These are phyloP conservation scores for Morinoia aosen DNA, from an alignment of 2,888 invertebrate genomes.

Conservation along the genomic window DNA sequence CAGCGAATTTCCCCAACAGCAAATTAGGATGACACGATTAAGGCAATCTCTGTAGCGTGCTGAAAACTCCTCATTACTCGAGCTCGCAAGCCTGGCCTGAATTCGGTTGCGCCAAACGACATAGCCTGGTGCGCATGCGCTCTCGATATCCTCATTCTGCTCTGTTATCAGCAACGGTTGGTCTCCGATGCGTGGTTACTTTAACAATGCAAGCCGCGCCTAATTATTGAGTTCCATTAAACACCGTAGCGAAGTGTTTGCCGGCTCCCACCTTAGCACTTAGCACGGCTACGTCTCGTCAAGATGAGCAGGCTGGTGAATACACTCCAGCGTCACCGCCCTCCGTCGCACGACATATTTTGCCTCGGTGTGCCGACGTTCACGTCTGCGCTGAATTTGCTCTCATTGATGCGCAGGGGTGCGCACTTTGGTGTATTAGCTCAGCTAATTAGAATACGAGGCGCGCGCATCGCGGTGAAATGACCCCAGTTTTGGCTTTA, in stretches of 20 bases:
- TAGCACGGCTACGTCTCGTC: not conserved
- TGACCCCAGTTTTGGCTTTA: not conserved
- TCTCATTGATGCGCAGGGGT: not conserved
- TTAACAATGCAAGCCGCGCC: constrained; percentile 37
- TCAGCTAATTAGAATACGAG: not conserved
- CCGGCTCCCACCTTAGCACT: not conserved
- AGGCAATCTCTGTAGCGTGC: constrained; percentile 25
- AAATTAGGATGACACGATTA: constrained; percentile 30
- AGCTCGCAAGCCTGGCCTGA: not conserved
- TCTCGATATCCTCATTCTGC: constrained; percentile 12
- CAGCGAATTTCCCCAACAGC: constrained; percentile 7
- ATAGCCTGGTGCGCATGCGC: constrained; percentile 28
- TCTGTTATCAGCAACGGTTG: constrained; percentile 45
- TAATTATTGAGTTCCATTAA: constrained; percentile 28
- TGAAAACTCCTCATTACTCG: not conserved
- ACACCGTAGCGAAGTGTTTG: constrained; percentile 18
- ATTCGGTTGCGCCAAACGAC: not conserved
- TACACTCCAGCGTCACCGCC: not conserved
- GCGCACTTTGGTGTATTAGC: not conserved
- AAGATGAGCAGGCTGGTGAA: not conserved
- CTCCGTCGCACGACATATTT: not conserved
- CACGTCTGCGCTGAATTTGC: not conserved
- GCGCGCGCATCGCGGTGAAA: not conserved
- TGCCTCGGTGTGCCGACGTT: not conserved
- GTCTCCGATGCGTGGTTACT: constrained; percentile 26